These are phyloP conservation scores for Tetramorium simillimum DNA, from an alignment of 1,140 invertebrate genomes.

Conservation along the genomic window DNA sequence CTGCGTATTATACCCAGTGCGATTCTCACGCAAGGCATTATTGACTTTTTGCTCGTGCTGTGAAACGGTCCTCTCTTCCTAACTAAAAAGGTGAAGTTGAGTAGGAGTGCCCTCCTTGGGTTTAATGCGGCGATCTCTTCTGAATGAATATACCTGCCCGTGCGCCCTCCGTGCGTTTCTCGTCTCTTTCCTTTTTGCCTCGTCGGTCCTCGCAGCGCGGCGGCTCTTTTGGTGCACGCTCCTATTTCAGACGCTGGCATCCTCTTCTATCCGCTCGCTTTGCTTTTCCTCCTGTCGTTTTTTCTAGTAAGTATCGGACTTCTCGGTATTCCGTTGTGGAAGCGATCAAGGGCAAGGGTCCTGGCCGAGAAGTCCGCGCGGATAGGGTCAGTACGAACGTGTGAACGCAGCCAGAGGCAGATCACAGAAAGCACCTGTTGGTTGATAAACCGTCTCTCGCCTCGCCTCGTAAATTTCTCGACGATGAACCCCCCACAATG, in stretches of 20 bases:
- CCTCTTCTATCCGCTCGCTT: conserved; percentile 24
- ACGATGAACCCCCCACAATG: not conserved
- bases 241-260: conserved; percentile 46
- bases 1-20: conserved; percentile 29
- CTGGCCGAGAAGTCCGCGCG: conserved; percentile 44
- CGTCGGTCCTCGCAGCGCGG: conserved; percentile 10
- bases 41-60: conserved; percentile 48
- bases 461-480: conserved; percentile 61
- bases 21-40: conserved; percentile 56
- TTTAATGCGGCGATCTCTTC: conserved; percentile 56
- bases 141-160: conserved; percentile 57
- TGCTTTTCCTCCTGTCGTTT: conserved; percentile 39
- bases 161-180: conserved; percentile 10
- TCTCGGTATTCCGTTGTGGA: conserved; percentile 51
- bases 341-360: conserved; percentile 20
- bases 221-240: conserved; percentile 24
- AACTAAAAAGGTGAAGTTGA: conserved; percentile 52
- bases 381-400: conserved; percentile 53
- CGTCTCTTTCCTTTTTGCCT: conserved; percentile 17
- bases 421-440: conserved; percentile 69
- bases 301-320: conserved; percentile 36
- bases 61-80: conserved; percentile 43
- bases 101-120: conserved; percentile 37
- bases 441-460: conserved; percentile 33
- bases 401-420: conserved; percentile 58